phyloP scores from a whole-genome alignment of 2,797 vertebrate genomes.

The Okamejei kenojei region DNA sequence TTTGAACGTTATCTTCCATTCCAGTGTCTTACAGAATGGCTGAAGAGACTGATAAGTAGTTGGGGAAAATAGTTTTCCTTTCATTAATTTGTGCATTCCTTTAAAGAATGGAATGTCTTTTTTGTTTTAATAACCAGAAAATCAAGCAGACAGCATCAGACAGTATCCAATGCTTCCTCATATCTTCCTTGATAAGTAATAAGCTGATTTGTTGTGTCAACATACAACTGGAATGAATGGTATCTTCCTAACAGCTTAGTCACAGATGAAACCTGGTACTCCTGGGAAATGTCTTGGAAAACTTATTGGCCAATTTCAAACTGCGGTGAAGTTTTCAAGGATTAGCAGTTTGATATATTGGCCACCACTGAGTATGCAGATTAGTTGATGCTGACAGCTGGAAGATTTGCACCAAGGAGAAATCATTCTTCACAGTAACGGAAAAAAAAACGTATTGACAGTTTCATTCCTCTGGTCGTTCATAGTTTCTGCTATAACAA shows the following conservation, averaged over 20 bases:
- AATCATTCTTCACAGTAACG: background rate
- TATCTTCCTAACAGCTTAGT: constrained; percentile 3
- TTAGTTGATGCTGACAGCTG: background rate
- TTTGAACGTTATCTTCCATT: background rate
- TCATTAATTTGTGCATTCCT: background rate
- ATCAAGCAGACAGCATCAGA: background rate
- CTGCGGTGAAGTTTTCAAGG: background rate
- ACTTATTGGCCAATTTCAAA: background rate
- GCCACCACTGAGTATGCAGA: background rate
- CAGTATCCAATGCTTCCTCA: background rate
- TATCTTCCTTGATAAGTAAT: background rate
- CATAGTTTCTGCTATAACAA: background rate
- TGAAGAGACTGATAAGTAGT: background rate
- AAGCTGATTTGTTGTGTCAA: background rate
- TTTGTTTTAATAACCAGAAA: background rate
- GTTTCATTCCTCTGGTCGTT: background rate
- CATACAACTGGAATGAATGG: background rate
- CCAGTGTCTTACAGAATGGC: background rate
- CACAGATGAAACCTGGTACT: background rate
- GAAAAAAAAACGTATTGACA: background rate
- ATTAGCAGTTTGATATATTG: background rate
- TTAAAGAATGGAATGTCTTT: background rate
- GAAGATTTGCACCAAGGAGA: background rate
- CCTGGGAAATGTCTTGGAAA: background rate
- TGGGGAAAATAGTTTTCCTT: background rate